Base-by-base conservation (phyloP, 2,113 vertebrate genomes). In the Heptranchias perlo region DNA sequence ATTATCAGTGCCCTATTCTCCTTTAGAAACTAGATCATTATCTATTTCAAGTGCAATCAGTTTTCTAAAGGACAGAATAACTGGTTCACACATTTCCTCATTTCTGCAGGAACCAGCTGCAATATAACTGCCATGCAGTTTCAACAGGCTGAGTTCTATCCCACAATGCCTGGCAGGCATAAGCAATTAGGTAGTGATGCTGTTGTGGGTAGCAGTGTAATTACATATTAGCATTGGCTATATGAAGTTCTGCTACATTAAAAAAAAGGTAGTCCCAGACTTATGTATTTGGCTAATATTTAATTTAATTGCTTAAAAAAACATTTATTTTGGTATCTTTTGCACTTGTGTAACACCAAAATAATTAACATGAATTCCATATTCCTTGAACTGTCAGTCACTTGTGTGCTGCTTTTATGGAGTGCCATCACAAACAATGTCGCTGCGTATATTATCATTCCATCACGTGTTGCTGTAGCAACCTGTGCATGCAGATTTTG, bases 1-100 rank as follows among this genome's bases (percentile, higher is more conserved):
- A 62, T 93, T 92, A 92, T 14, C 31, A 1, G 4, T 11, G 16
- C 1, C 58, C 58, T 62, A 10, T 39, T 64, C 35, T 93, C 35
- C 54, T 62, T 93, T 93, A 61, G 52, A 58, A 92, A 87, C 47
- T 28, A 3, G 49, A 58, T 58, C 49, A 89, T 54, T 14, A 31
- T 35, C 86, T 31, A 93, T 23, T 62, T 93, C 58, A 62, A 93
- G 89, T 93, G 35, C 14, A 93, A 21, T 21, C 18, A 14, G 5
- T 62, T 62, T 23, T 62, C 54, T 62, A 62, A 93, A 62, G 58
- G n/a, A 62, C 89, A 61, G n/a, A 93, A 93, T 92, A 93, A 93
- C 61, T 64, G 58, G 58, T 91, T 93, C 61, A n/a, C 58, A 39
- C n/a, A 64, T 93, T 93, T 62, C 58, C 35, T 62, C 39, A 62